These are phyloP conservation scores for Premnoplex brunnescens DNA, from an alignment of 2,797 vertebrate genomes.

Conservation along the genomic window DNA sequence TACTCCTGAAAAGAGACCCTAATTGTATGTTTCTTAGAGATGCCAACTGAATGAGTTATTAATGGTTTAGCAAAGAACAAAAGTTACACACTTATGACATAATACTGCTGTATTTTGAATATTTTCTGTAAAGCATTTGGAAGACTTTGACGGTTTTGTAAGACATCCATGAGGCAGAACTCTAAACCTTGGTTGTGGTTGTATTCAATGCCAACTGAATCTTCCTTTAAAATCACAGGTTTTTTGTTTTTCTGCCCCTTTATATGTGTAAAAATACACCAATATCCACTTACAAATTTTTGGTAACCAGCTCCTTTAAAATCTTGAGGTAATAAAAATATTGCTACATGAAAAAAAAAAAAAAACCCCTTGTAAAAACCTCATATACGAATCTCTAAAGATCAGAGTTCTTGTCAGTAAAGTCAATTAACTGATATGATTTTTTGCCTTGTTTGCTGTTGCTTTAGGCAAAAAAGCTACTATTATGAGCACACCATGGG, in stretches of 20 bases:
- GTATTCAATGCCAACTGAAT: background rate
- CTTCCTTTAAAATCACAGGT: background rate
- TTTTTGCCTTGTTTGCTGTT: background rate
- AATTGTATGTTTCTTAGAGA: background rate
- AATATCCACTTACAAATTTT: background rate
- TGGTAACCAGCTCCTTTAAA: background rate
- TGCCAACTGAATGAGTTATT: background rate
- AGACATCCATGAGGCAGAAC: background rate
- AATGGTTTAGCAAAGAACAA: slow-evolving; percentile 28
- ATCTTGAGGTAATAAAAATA: background rate
- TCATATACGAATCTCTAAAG: background rate
- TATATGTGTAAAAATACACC: background rate
- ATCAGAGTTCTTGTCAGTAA: background rate
- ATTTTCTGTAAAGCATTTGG: slow-evolving; percentile 20
- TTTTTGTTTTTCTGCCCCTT: background rate
- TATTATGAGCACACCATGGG: background rate
- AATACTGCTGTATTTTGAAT: slow-evolving; percentile 28
- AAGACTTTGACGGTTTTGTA: background rate
- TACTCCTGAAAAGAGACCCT: background rate
- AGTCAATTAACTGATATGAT: background rate
- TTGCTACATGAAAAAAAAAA: background rate
- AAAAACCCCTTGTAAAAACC: background rate
- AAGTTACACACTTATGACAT: background rate
- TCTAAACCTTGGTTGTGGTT: background rate
- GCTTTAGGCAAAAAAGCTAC: background rate